Base-by-base conservation (phyloP, 2,797 vertebrate genomes). In the Clarias laeviceps region DNA sequence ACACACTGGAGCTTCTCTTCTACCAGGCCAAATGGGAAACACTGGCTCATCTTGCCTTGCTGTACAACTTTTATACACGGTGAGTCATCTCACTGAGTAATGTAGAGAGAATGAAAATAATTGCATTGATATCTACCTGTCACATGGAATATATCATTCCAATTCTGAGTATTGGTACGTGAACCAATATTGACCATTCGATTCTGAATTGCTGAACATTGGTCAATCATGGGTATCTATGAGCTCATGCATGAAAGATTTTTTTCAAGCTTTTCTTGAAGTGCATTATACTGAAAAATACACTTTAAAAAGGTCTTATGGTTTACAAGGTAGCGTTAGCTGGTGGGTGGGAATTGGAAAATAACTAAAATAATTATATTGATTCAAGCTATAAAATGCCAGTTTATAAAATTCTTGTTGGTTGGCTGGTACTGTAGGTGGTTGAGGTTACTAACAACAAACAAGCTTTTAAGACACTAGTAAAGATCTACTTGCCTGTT, bases 21-120 rank as follows among this genome's bases (percentile, higher is more conserved):
- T 89, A 95, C 62, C 91, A 93, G 83, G 93, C 93, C 86, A 97
- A 96, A 91, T 99, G 98, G 98, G 97, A 98, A 94, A 92, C 91
- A 8, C 91, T 99, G 57, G 94, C 95, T 68, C 96, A 97, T 83
- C 95, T 97, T 85, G 96, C 97, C 80, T 90, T 99, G 84, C 92
- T 96, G 69, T 99, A 97, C 91, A 99, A 98, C 89, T 85, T 90
- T 82, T 69, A 96, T 89, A 96, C 96, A 84, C 94, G 96, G 96
- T 97, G 74, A 91, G 94, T 93, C 93, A 24, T 68, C 56, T 24
- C 17, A n/a, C 61, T 70, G 40, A 45, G 37, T 20, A 57, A 24
- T 12, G 2, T 37, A n/a, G 22, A n/a, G 56, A 22, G 61, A 40
- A 62, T 12, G 11, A 24, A 61, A 34, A n/a, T 14, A 40, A 70